These are phyloP conservation scores for Orchesella flavescens DNA, from an alignment of 2,888 invertebrate species.

Conservation along the genomic window DNA sequence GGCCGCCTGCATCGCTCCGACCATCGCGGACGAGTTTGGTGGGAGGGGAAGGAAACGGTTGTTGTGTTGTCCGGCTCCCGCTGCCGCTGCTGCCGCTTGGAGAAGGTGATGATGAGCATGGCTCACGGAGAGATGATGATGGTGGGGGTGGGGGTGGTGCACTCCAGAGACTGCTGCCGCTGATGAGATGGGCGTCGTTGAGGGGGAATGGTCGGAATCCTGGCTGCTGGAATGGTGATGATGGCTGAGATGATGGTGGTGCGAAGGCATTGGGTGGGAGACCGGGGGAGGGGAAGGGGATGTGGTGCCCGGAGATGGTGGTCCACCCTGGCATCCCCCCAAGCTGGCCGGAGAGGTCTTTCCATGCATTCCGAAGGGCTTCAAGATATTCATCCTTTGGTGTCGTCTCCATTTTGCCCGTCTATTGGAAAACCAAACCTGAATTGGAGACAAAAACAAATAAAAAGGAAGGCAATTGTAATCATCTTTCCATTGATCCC, in stretches of 20 bases:
- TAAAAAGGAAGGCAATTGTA: slow-evolving; percentile 61
- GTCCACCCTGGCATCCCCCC: slow-evolving; percentile 66
- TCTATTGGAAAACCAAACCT: slow-evolving; percentile 99
- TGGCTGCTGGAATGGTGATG: slow-evolving; percentile 73
- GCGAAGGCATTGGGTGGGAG: slow-evolving; percentile 75
- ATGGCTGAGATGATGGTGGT: slow-evolving; percentile 78
- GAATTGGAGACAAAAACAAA: slow-evolving; percentile 75
- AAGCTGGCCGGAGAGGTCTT: slow-evolving; percentile 71
- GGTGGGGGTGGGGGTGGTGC: slow-evolving; percentile 73
- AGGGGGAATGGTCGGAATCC: slow-evolving; percentile 60
- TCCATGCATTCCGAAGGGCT: slow-evolving; percentile 79
- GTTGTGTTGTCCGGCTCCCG: slow-evolving; percentile 56
- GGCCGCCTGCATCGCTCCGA: slow-evolving; percentile 61
- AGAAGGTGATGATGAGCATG: slow-evolving; percentile 60
- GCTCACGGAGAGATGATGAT: slow-evolving; percentile 72
- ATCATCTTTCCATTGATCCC: slow-evolving; percentile 58
- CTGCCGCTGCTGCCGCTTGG: slow-evolving; percentile 56
- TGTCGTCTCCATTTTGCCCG: slow-evolving; percentile 98
- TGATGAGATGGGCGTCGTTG: slow-evolving; percentile 60
- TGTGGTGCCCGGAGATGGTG: slow-evolving; percentile 74
- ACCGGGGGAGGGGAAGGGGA: slow-evolving; percentile 77
- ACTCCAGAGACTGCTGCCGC: slow-evolving; percentile 51
- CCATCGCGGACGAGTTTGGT: slow-evolving; percentile 60
- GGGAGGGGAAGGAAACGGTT: slow-evolving; percentile 63
- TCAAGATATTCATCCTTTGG: slow-evolving; percentile 94